Evolutionary conservation across 2,113 vertebrate species (phyloP), one percentile per base, ranked within the genome.

Genomic region (Tinamus guttatus): DNA sequence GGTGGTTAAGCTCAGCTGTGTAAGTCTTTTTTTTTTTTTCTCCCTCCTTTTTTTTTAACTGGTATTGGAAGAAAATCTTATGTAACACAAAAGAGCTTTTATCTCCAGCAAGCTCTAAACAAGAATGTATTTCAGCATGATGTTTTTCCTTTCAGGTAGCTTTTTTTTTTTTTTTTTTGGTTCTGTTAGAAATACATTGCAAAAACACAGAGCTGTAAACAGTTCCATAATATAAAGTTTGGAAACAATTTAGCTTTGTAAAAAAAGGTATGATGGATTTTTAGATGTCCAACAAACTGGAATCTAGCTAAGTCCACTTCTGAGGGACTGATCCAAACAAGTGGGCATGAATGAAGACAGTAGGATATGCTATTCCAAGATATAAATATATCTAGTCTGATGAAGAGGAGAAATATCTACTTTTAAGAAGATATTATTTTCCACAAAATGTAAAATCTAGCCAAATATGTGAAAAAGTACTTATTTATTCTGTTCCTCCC

Each of bases 361-460:
- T 0, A 1, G 17, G 27, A 47, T 2, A 11, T 77, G 5, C 3
- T 18, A 56, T 58, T 62, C 47, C 40, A 65, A 19, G 56, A 76
- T 3, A 13, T 52, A 51, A 49, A 2, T 43, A 7, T 47, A 67
- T 41, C 2, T 58, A 8, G 52, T 47, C 10, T 16, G 10, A 78
- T 17, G 11, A 88, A 85, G 11, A 82, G 11, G 9, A 81, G 10
- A 93, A 77, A 74, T n/a, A 40, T 1, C 5, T 84, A 49, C 54
- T 56, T 56, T 45, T 38, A 82, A 75, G 83, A 56, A 2, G 30
- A 70, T 49, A 13, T 34, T 80, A 90, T 16, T 11, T 77, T 89
- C 63, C 40, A 67, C 60, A 27, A 95, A 77, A 54, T 59, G 76
- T 27, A 76, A 90, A 32, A 9, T 87, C 36, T 36, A 92, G 34